Evolutionary conservation across 2,797 vertebrate species (phyloP).

Genomic region (Naso thynnoides): DNA sequence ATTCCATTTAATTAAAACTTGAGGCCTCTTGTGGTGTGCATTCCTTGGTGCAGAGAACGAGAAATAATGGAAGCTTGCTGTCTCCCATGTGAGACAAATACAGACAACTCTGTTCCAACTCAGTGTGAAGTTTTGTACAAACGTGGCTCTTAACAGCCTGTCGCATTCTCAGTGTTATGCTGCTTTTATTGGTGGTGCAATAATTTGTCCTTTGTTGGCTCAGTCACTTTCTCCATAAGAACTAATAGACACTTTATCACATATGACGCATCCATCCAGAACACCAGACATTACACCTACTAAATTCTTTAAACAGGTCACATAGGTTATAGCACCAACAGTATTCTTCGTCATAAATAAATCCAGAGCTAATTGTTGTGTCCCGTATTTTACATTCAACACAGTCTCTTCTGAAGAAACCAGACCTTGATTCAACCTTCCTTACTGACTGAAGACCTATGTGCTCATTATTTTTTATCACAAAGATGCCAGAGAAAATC

Average conservation of each 20-base stretch:
- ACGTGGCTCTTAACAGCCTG: constrained; percentile 21
- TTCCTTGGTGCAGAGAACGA: constrained; percentile 58
- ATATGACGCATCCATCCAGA: constrained; percentile 21
- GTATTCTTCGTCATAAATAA: constrained; percentile 35
- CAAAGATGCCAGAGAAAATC: constrained; percentile 20
- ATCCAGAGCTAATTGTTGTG: constrained; percentile 35
- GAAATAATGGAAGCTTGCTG: constrained; percentile 52
- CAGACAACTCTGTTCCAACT: constrained; percentile 54
- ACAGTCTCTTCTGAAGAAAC: constrained; percentile 10
- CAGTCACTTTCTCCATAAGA: constrained; percentile 24
- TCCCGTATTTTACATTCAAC: constrained; percentile 26
- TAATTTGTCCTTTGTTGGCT: constrained; percentile 20
- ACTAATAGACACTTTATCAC: constrained; percentile 31
- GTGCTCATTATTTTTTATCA: constrained; percentile 12
- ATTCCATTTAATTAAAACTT: constrained; percentile 81
- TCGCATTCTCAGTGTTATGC: constrained; percentile 10
- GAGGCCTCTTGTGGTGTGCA: constrained; percentile 65
- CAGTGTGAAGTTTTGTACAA: constrained; percentile 61
- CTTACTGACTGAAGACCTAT: background rate
- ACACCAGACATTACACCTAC: constrained; percentile 13
- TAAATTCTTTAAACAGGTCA: constrained; percentile 42
- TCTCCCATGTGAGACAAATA: constrained; percentile 70
- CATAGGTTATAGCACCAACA: constrained; percentile 16
- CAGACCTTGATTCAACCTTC: constrained; percentile 36
- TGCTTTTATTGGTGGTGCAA: constrained; percentile 24